These are phyloP conservation scores for Virgularia gustaviana DNA, from an alignment of 92 coral and sea anemone species.

Conservation along the genomic window DNA sequence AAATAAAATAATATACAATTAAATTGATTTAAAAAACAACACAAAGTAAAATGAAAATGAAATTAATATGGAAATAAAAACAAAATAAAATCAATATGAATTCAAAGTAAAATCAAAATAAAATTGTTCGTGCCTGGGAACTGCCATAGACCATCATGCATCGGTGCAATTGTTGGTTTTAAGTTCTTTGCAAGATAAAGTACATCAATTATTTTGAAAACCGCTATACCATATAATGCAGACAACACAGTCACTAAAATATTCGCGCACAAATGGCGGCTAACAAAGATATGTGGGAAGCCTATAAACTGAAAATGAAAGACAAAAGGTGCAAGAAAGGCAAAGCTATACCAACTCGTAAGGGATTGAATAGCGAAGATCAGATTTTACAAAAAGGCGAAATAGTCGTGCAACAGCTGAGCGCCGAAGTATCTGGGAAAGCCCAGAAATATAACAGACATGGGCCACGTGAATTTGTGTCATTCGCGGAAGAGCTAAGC, in stretches of 20 bases:
- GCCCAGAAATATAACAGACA: constrained; percentile 8
- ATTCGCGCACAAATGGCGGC: background rate
- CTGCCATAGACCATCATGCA: constrained; percentile 3
- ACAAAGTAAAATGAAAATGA: background rate
- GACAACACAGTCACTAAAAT: too few relatives aligned
- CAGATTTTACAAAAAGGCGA: background rate
- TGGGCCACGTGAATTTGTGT: constrained; percentile 17
- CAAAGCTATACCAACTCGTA: background rate
- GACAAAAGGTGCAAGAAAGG: background rate
- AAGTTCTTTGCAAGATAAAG: background rate
- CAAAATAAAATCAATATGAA: background rate
- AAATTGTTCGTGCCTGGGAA: background rate
- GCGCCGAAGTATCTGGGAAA: constrained; percentile 10
- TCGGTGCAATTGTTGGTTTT: too few relatives aligned
- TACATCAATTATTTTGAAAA: too few relatives aligned
- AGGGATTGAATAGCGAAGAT: background rate
- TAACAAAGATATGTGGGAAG: background rate
- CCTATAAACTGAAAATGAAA: too few relatives aligned
- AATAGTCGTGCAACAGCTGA: constrained; percentile 1
- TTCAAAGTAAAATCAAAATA: constrained; percentile 4
- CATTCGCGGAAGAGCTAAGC: background rate
- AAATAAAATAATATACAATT: too few relatives aligned
- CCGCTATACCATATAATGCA: too few relatives aligned
- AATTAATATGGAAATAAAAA: background rate
- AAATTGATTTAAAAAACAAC: background rate